These are phyloP conservation scores for Metridium senile DNA, from an alignment of 92 coral and sea anemone genomes.

Conservation along the genomic window DNA sequence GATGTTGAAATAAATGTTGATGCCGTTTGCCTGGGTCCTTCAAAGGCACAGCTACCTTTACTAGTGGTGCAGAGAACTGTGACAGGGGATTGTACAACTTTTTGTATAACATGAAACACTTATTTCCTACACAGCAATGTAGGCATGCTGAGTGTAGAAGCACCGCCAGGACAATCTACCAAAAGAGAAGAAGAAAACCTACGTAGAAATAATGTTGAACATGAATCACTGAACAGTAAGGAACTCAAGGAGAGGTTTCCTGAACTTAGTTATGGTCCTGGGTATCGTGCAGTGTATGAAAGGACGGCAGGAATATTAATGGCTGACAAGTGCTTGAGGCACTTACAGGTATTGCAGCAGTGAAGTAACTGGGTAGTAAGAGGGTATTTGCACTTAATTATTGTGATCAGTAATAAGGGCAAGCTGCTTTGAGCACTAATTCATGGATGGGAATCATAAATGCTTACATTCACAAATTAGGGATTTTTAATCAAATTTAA, in stretches of 20 bases:
- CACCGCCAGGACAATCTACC: conserved; percentile 25
- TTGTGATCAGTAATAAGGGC: too few relatives aligned
- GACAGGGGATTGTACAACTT: too few relatives aligned
- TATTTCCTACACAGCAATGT: conserved; percentile 43
- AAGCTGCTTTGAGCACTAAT: too few relatives aligned
- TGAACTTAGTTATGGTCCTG: conserved; percentile 44
- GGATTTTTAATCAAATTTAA: too few relatives aligned
- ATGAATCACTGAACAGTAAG: conserved; percentile 40
- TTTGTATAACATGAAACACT: background rate
- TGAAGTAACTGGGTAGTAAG: too few relatives aligned
- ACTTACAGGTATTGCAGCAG: conserved; percentile 52
- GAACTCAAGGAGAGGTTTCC: conserved; percentile 48
- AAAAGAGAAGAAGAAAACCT: conserved; percentile 30
- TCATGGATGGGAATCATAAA: too few relatives aligned
- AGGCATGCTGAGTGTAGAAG: conserved; percentile 61
- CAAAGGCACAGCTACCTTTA: too few relatives aligned
- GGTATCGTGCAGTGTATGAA: conserved; percentile 55
- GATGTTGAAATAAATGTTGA: too few relatives aligned
- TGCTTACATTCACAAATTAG: too few relatives aligned
- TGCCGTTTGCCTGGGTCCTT: too few relatives aligned
- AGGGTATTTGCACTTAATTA: too few relatives aligned
- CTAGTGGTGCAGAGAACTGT: too few relatives aligned
- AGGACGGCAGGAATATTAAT: conserved; percentile 60
- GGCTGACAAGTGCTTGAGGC: conserved; percentile 76
- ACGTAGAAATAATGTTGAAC: conserved; percentile 32